Conservation (phyloP, 2,888 invertebrate genomes). For the Erebia palarica region DNA sequence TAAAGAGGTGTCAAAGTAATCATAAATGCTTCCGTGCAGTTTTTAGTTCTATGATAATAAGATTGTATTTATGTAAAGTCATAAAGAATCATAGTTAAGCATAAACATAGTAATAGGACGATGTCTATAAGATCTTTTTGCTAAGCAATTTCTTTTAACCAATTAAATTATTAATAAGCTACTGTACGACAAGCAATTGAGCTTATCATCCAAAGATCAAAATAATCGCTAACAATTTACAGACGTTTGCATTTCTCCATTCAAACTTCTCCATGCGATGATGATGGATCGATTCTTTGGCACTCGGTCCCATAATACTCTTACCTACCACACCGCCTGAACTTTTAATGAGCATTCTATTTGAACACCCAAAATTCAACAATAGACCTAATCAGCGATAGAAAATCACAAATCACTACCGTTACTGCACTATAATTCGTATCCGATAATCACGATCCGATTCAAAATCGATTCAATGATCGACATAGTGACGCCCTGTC, state of each 20-base stretch:
- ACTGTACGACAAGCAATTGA: slow-evolving; percentile 2
- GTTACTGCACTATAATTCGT: slow-evolving; percentile 48
- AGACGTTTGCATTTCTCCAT: slow-evolving; percentile 18
- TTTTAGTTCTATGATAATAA: too few relatives aligned
- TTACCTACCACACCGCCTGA: slow-evolving; percentile 27
- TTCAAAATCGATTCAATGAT: slow-evolving; percentile 62
- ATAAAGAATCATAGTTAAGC: too few relatives aligned
- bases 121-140: background rate
- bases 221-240: slow-evolving; percentile 13
- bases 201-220: slow-evolving; percentile 8
- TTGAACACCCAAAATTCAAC: slow-evolving; percentile 51
- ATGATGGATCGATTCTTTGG: slow-evolving; percentile 26
- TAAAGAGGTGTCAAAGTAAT: too few relatives aligned
- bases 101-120: too few relatives aligned
- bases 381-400: slow-evolving; percentile 71
- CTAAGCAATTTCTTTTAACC: background rate
- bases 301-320: slow-evolving; percentile 11
- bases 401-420: slow-evolving; percentile 65
- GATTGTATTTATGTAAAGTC: too few relatives aligned
- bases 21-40: too few relatives aligned
- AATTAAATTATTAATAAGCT: background rate
- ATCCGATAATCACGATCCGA: slow-evolving; percentile 67
- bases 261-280: slow-evolving; percentile 24
- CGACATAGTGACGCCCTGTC: slow-evolving; percentile 74
- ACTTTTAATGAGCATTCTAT: slow-evolving; percentile 48